These are phyloP conservation scores for Leptocoma aspasia DNA, from an alignment of 2,113 vertebrate species.

Conservation along the genomic window DNA sequence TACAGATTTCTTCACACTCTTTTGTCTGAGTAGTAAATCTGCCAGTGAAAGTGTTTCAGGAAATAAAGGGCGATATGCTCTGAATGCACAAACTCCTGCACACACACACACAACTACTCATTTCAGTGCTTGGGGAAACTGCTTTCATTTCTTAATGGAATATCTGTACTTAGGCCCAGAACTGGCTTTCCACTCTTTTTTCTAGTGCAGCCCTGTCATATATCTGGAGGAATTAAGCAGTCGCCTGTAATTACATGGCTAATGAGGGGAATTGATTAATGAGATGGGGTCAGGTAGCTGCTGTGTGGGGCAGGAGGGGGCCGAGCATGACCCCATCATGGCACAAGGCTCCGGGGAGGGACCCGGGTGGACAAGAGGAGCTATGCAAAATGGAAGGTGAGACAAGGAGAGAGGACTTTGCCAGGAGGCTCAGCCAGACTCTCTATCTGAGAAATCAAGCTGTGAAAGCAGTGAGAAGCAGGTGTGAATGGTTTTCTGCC, in stretches of 20 bases:
- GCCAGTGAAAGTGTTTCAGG: not conserved
- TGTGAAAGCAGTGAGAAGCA: slow-evolving; percentile 17
- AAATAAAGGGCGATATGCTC: not conserved
- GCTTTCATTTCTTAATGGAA: not conserved
- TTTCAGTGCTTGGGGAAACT: not conserved
- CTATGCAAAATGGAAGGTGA: not conserved
- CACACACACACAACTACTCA: no score
- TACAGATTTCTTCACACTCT: not conserved
- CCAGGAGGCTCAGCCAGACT: not conserved
- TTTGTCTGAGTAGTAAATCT: not conserved
- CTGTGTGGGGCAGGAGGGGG: not conserved
- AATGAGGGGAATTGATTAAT: not conserved
- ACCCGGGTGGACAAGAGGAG: not conserved
- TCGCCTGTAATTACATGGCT: not conserved
- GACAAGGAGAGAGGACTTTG: not conserved
- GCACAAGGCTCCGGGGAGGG: not conserved
- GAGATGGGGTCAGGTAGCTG: not conserved
- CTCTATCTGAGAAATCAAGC: not conserved
- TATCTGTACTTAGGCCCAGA: not conserved
- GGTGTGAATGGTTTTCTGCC: slow-evolving; percentile 27
- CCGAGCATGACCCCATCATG: not conserved
- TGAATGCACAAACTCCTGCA: not conserved
- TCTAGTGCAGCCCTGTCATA: not conserved
- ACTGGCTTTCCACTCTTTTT: not conserved
- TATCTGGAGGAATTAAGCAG: not conserved